Base-by-base conservation (phyloP, 2,888 invertebrate species). In the Frankliniella intonsa region DNA sequence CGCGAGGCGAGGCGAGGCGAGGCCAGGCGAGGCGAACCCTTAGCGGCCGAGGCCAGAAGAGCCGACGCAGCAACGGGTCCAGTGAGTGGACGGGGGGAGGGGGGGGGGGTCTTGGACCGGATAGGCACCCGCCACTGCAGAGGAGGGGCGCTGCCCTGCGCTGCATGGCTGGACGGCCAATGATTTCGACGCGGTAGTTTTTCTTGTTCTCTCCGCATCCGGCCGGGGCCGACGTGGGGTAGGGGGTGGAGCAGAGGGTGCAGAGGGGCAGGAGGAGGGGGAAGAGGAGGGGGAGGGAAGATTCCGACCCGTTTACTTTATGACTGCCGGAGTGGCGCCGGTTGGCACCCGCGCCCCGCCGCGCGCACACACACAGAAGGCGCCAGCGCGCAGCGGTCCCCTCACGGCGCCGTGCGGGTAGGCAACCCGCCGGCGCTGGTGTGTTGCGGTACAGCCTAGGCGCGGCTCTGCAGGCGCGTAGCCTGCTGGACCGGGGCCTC, bases 141-240 rank as follows among this genome's bases (percentile, higher is more conserved):
- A 38, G 38, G 38, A 38, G 55, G 55, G 55, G 2, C 5, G 62
- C 12, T 55, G 14, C 14, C 14, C 55, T 17, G 62, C 12, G 19
- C 62, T 17, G 62, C 62, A n/a, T 55, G 14, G 55, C 38, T 62
- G 62, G 62, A 17, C 62, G 22, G 8, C 69, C 69, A 25, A 76
- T 76, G 25, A 76, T 76, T 76, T 25, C 22, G 69, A 76, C 25
- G 38, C 38, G 69, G 69, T 25, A 76, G 69, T 76, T 76, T 76
- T 76, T 76, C 69, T 76, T 76, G 69, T 76, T 76, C 69, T 76
- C 22, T 62, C 62, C 17, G 62, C 62, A 17, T 62, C 62, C 69
- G 69, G 69, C 9, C 69, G 69, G 22, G 55, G 38, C 62, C 17
- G 69, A 9, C 25, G 25, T 3, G 25, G 69, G 25, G 69, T 25